A percentile compares a stretch with the other conserved stretches of the same genome.
Evolutionary conservation across 2,113 vertebrate genomes (phyloP).

Genomic region (Gnathonemus echidnorhynchus): DNA sequence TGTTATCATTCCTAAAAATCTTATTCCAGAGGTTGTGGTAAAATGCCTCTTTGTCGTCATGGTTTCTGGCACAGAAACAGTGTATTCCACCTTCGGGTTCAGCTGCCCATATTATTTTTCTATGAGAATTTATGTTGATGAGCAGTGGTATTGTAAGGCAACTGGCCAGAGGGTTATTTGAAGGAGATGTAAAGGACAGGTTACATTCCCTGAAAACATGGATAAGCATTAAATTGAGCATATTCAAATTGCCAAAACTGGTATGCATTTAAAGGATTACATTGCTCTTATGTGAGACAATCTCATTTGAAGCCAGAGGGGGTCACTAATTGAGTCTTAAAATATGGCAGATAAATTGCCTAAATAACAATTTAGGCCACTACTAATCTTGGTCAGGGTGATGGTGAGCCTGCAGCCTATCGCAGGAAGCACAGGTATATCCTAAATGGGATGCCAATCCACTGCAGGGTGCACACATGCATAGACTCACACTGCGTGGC

Average conservation of each 20-base stretch:
- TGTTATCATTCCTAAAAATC: background rate
- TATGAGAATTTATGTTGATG: background rate
- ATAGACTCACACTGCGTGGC: background rate
- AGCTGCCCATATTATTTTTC: background rate
- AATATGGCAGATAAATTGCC: background rate
- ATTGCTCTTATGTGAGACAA: background rate
- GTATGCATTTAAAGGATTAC: background rate
- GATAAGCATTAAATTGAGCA: background rate
- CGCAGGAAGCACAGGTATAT: background rate
- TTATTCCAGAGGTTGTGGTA: background rate
- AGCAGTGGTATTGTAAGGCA: background rate
- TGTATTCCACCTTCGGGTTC: background rate
- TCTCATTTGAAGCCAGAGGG: background rate
- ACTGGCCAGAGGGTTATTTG: background rate
- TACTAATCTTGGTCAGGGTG: background rate
- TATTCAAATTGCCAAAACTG: background rate
- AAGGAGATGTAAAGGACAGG: background rate
- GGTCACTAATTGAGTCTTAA: background rate
- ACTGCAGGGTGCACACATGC: background rate
- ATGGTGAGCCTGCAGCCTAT: background rate
- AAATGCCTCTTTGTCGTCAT: background rate
- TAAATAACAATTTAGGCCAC: conserved; percentile 1
- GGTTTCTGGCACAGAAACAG: background rate
- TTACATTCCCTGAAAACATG: background rate
- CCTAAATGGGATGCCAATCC: background rate